Base-by-base conservation (phyloP, 2,888 invertebrate genomes). In the Cephalotes varians region DNA sequence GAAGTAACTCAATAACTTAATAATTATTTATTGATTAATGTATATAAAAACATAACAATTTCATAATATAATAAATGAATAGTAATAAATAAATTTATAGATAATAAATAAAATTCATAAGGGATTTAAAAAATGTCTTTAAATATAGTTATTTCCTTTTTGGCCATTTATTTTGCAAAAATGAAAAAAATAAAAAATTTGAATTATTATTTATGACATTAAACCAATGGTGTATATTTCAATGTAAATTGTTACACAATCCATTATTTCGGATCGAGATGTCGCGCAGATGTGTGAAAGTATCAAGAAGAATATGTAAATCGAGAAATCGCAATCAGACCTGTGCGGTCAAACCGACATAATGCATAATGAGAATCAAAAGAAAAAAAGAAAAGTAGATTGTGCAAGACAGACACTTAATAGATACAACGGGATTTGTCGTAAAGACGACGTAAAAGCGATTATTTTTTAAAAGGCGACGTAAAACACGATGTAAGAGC, bases 201-300 rank as follows among this genome's bases (percentile, higher is more conserved):
- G 2, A 56, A 31, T 40, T 37, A 49, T 2, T 51, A 44, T 31
- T 31, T 18, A 25, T 54, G 7, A 1, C 2, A 44, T 28, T 40
- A 73, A 12, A 40, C 1, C 4, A 40, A 7, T 58, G 12, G 7
- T n/a, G 12, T 5, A 73, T 49, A 51, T 62, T 18, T 47, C 18
- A 74, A 51, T 37, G 37, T 51, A 51, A 76, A 76, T 12, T 74
- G 51, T 76, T 76, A 65, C 51, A 56, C 25, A 79, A 79, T 69
- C 2, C 25, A 1, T 58, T 56, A 79, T 56, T 47, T 21, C 7
- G 34, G 0, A 37, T 34, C 34, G 56, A 54, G n/a, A 65, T 76
- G 65, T 65, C 54, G 18, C 21, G 31, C 15, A 18, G 25, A 69
- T 6, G 15, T 58, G 71, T 69, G 77, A 79, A 79, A 79, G 77